Base-by-base conservation (phyloP, 2,113 vertebrate genomes). In the Falcunculus frontatus region DNA sequence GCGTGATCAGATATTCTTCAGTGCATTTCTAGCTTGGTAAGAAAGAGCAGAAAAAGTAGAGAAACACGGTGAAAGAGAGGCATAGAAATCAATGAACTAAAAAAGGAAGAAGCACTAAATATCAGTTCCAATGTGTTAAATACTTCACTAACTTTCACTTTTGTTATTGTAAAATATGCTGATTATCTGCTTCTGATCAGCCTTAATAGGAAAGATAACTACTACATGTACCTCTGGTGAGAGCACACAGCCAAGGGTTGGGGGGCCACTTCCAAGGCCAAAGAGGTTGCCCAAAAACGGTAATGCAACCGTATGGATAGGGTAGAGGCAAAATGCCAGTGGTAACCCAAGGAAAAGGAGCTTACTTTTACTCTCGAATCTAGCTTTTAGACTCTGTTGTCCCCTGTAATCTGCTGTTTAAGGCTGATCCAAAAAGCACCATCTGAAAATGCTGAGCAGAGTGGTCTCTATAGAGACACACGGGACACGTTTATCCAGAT, bases 401-500 rank as follows among this genome's bases (percentile, higher is more conserved):
- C 9, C 20, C 1, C 5, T 59, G 19, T 25, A 92, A 47, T 33
- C 16, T 78, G 35, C 55, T 57, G 7, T 29, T 4, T 7, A 39
- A 76, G 30, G 9, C 21, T 47, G 17, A 65, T 47, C 9, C 27
- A 64, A 60, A 42, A 84, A 44, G 3, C 22, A 35, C 8, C 29
- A 11, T 46, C 27, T 41, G 44, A 83, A 90, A 86, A 69, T 7
- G 7, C 4, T 73, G 30, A 73, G 21, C 19, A 63, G 18, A 49
- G 16, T 35, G 25, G 2, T 37, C 33, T 39, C 22, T 39, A 26
- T 1, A 49, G 25, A 62, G 21, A 41, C 4, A 62, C 13, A 10
- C 0, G 5, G 21, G 6, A 11, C 7, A 64, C 0, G 0, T 39
- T 47, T 33, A 72, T 23, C 9, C 17, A 65, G 17, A n/a, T 56